Conservation (phyloP, 2,113 vertebrate genomes). For the Anguilla japonica region DNA sequence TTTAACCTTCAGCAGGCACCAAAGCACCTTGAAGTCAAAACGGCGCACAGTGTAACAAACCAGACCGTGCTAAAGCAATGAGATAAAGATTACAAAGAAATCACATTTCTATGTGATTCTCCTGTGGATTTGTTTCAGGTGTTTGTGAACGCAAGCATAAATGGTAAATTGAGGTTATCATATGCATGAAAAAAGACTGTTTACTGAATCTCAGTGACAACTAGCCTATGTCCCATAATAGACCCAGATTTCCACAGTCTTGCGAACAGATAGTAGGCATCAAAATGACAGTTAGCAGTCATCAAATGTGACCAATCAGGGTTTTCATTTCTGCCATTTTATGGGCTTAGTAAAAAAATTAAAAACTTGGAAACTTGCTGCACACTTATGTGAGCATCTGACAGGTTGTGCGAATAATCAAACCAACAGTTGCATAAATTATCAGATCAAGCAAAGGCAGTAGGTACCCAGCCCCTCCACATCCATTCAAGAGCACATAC, state of each 20-base stretch:
- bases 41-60: background rate
- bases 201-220: background rate
- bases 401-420: background rate
- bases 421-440: too few relatives aligned
- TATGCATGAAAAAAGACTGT: background rate
- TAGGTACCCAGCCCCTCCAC: background rate
- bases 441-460: background rate
- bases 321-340: background rate
- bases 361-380: background rate
- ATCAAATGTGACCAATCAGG: too few relatives aligned
- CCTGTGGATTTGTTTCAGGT: background rate
- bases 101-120: background rate
- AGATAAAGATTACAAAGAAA: background rate
- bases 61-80: background rate
- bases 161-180: background rate
- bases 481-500: background rate
- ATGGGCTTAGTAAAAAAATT: background rate
- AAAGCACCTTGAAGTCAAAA: background rate
- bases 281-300: too few relatives aligned
- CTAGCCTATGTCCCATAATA: too few relatives aligned
- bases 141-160: background rate
- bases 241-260: background rate
- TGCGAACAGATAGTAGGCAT: background rate
- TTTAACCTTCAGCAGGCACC: background rate
- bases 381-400: background rate